Percentiles rank a stretch among this genome's conserved stretches.
Evolutionary conservation across 2,797 vertebrate species (phyloP).

Genomic region (Hydrolagus colliei): DNA sequence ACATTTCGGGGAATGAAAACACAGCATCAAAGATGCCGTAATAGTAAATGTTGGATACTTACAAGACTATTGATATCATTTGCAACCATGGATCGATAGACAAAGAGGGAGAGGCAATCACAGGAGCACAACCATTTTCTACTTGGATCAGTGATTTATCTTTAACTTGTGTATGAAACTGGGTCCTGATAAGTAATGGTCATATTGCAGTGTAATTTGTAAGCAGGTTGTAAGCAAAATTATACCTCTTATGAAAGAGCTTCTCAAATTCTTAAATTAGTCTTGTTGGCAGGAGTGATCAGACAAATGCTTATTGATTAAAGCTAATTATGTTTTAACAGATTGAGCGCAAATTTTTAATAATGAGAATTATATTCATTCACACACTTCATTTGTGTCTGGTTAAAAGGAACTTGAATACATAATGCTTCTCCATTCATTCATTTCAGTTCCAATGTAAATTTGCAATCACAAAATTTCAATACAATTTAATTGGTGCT

Average conservation of each 20-base stretch:
- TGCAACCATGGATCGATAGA: background rate
- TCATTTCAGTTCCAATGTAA: background rate
- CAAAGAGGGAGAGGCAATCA: conserved; percentile 16
- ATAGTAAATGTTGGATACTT: conserved; percentile 13
- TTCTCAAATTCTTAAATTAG: background rate
- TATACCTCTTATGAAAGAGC: background rate
- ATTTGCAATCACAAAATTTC: background rate
- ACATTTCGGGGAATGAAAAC: background rate
- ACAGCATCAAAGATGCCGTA: background rate
- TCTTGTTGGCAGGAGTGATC: background rate
- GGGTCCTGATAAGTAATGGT: background rate
- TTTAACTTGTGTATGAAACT: conserved; percentile 1
- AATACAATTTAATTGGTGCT: background rate
- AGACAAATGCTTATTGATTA: background rate
- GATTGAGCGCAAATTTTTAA: background rate
- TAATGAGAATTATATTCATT: background rate
- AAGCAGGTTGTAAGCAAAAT: background rate
- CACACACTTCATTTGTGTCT: background rate
- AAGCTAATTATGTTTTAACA: background rate
- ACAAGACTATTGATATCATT: background rate
- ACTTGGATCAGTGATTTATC: conserved; percentile 9
- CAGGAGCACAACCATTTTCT: background rate
- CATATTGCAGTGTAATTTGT: background rate
- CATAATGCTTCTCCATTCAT: background rate
- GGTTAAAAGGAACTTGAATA: background rate